Conservation (phyloP, 2,113 vertebrate genomes). For the Malurus melanocephalus region DNA sequence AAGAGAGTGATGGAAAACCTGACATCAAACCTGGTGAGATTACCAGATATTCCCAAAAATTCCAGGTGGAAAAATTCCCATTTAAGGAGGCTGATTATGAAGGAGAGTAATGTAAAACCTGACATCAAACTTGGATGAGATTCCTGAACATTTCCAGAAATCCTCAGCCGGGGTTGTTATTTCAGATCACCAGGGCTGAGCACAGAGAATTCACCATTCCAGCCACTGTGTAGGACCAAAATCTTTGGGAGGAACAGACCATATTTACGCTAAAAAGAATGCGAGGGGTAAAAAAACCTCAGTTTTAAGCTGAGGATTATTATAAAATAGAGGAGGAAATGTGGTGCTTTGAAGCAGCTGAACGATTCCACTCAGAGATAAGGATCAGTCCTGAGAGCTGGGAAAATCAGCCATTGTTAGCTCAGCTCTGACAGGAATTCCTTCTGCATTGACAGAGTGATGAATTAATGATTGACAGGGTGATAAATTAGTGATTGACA, state of each 20-base stretch:
- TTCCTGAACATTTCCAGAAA: neutral
- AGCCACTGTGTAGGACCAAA: neutral
- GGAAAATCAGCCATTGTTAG: neutral
- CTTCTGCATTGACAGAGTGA: neutral
- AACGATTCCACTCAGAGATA: neutral
- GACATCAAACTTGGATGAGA: rapidly evolving
- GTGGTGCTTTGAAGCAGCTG: neutral
- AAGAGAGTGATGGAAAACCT: neutral
- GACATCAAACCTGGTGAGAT: no score
- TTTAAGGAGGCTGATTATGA: neutral
- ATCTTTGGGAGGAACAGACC: neutral
- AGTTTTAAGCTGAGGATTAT: neutral
- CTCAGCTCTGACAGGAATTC: neutral
- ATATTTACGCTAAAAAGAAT: neutral
- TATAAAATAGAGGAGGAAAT: neutral
- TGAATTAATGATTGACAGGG: neutral
- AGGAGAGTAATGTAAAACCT: neutral
- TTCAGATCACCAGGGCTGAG: neutral
- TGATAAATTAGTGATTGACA: neutral
- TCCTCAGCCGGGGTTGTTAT: neutral
- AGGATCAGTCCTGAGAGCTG: neutral
- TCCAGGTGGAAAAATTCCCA: neutral
- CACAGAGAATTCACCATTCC: neutral
- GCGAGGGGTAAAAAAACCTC: rapidly evolving
- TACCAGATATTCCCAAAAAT: no score